Conservation (phyloP, 2,888 invertebrate genomes). For the Clostera curtula region DNA sequence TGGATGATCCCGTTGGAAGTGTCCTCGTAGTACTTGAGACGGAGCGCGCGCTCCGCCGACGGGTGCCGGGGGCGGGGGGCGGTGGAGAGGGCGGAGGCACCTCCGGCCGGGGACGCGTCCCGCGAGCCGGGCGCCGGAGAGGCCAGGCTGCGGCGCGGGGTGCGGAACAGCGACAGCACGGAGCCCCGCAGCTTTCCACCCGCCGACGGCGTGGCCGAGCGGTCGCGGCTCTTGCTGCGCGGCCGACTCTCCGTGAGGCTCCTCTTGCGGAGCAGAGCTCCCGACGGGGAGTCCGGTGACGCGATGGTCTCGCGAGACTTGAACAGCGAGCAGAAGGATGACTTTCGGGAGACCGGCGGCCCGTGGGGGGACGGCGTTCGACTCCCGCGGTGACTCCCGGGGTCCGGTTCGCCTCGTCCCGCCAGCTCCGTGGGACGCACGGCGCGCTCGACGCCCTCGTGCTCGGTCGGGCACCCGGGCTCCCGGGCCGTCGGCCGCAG, state of each 20-base stretch:
- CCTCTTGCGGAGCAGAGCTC: conserved; percentile 53
- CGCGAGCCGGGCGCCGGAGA: conserved; percentile 53
- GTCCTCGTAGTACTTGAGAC: conserved; percentile 77
- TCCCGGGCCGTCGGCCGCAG: conserved; percentile 51
- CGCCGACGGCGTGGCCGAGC: conserved; percentile 74
- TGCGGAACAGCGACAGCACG: conserved; percentile 80
- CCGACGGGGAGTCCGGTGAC: conserved; percentile 78
- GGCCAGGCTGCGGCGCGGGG: conserved; percentile 54
- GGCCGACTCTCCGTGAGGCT: conserved; percentile 68
- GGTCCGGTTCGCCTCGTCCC: conserved; percentile 37
- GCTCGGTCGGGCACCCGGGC: conserved; percentile 75
- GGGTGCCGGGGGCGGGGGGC: too few relatives aligned
- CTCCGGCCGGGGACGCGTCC: conserved; percentile 37
- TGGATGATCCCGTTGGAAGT: conserved; percentile 79
- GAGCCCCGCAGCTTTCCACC: conserved; percentile 76
- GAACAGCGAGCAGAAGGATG: conserved; percentile 87
- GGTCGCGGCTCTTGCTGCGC: conserved; percentile 80
- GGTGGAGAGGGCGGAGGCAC: conserved; percentile 26
- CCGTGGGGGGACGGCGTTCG: conserved; percentile 81
- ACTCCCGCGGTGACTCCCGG: conserved; percentile 27
- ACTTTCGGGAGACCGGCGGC: conserved; percentile 80
- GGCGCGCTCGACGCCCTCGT: conserved; percentile 21
- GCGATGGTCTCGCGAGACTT: conserved; percentile 80
- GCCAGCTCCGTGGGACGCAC: conserved; percentile 54
- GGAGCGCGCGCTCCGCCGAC: conserved; percentile 23